These are phyloP conservation scores for Nannobrachium achirus DNA, from an alignment of 2,113 vertebrate genomes.

Conservation along the genomic window DNA sequence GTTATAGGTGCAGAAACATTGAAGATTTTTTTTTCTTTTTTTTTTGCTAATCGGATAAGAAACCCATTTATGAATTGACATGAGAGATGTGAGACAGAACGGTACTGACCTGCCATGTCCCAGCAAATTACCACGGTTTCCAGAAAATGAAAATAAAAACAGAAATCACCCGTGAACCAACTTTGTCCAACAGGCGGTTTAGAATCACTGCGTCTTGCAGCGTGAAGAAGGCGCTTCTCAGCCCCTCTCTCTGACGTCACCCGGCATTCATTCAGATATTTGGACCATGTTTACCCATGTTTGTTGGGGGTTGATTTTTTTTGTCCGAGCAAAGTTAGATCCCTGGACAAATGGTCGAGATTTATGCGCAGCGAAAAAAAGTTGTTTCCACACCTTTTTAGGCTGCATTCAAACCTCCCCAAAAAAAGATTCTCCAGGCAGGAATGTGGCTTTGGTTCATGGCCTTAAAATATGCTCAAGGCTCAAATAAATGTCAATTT, in stretches of 20 bases:
- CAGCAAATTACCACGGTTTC: neutral
- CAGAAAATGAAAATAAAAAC: neutral
- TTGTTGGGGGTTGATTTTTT: neutral
- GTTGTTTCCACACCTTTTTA: neutral
- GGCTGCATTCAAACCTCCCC: neutral
- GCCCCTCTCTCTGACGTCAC: slow-evolving; percentile 64
- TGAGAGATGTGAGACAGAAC: neutral
- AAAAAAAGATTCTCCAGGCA: neutral
- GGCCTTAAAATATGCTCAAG: slow-evolving; percentile 3
- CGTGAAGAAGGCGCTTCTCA: slow-evolving; percentile 35
- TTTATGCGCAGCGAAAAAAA: neutral
- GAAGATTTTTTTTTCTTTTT: no score
- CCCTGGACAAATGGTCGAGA: no score
- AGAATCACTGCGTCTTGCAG: no score
- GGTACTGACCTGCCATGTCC: slow-evolving; percentile 18
- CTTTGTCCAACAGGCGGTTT: no score
- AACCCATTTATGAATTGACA: no score
- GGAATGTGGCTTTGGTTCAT: neutral
- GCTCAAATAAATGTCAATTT: neutral
- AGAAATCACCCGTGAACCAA: no score
- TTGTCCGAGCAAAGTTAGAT: neutral
- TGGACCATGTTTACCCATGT: slow-evolving; percentile 30
- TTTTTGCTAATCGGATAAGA: no score
- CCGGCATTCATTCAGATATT: slow-evolving; percentile 54
- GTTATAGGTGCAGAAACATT: no score